These are phyloP conservation scores for Melanotaenia parkinsoni DNA, from an alignment of 2,797 vertebrate species.

Conservation along the genomic window DNA sequence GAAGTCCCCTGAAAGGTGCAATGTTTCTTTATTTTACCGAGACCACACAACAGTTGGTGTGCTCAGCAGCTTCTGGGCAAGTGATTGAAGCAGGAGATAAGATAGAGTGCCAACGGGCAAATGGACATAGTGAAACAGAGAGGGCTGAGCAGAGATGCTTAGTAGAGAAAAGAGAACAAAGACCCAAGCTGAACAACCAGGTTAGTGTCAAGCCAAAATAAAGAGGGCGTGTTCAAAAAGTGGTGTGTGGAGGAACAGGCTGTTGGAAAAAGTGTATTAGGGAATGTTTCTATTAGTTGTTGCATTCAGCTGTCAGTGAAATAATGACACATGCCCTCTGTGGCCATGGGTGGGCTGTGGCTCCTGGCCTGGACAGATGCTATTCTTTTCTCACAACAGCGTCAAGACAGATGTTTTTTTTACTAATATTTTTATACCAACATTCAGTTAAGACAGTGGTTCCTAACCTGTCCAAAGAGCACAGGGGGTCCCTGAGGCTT, in stretches of 20 bases:
- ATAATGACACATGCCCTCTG: conserved; percentile 29
- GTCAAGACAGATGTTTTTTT: too few species aligned
- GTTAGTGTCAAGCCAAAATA: conserved; percentile 67
- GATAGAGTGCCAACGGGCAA: conserved; percentile 72
- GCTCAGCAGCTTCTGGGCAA: conserved; percentile 69
- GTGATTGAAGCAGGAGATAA: conserved; percentile 76
- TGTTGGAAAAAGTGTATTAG: conserved; percentile 15
- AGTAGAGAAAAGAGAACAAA: conserved; percentile 71
- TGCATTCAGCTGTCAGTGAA: conserved; percentile 21
- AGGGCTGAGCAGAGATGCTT: conserved; percentile 63
- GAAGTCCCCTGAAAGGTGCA: conserved; percentile 56
- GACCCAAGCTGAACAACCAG: conserved; percentile 59
- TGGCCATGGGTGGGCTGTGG: too few species aligned
- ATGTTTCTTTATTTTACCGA: conserved; percentile 56
- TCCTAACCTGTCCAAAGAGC: too few species aligned
- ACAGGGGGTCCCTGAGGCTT: too few species aligned
- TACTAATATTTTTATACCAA: too few species aligned
- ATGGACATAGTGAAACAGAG: conserved; percentile 73
- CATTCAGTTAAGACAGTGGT: too few species aligned
- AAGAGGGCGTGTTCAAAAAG: conserved; percentile 46
- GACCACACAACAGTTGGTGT: conserved; percentile 73
- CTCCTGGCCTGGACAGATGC: too few species aligned
- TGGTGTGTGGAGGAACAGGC: not conserved
- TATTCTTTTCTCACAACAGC: too few species aligned
- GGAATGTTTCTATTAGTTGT: conserved; percentile 15